phyloP scores from a whole-genome alignment of 2,113 vertebrate species.

The Fukomys damarensis region DNA sequence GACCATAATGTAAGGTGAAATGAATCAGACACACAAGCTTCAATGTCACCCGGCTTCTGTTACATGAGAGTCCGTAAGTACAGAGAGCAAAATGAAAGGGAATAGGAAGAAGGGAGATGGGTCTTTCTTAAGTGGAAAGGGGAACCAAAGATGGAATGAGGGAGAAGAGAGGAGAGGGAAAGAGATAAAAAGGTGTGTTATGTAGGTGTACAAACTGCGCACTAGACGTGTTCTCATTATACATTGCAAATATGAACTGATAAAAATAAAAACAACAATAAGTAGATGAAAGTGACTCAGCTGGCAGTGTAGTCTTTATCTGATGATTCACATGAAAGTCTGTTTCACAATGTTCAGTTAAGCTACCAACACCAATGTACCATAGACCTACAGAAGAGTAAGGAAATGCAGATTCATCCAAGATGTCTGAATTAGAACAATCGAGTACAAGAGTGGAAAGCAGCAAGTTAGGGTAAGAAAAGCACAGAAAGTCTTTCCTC shows the following conservation, averaged over 20 bases:
- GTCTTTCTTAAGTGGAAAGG: not conserved
- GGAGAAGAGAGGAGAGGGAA: not conserved
- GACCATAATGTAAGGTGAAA: not conserved
- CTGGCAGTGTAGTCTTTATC: not conserved
- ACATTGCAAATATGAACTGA: not conserved
- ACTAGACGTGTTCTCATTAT: not conserved
- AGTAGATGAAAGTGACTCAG: not conserved
- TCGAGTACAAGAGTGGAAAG: not conserved
- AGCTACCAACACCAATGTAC: not conserved
- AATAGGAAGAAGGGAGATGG: too few species aligned
- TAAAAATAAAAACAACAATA: not conserved
- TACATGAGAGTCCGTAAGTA: not conserved
- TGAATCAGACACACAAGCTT: not conserved
- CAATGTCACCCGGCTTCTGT: not conserved
- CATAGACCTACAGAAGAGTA: not conserved
- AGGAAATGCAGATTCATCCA: not conserved
- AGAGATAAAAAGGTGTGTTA: not conserved
- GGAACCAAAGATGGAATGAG: not conserved
- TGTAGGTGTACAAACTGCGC: not conserved
- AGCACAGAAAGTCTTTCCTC: not conserved
- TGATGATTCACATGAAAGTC: conserved; percentile 13
- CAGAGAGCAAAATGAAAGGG: not conserved
- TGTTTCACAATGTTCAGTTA: not conserved
- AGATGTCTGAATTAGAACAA: not conserved
- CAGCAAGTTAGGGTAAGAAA: not conserved